Percentiles rank a stretch among this genome's conserved stretches.
These are phyloP conservation scores for Patiria miniata DNA, from an alignment of 35 echinoderm and acorn worm genomes.

Conservation along the genomic window DNA sequence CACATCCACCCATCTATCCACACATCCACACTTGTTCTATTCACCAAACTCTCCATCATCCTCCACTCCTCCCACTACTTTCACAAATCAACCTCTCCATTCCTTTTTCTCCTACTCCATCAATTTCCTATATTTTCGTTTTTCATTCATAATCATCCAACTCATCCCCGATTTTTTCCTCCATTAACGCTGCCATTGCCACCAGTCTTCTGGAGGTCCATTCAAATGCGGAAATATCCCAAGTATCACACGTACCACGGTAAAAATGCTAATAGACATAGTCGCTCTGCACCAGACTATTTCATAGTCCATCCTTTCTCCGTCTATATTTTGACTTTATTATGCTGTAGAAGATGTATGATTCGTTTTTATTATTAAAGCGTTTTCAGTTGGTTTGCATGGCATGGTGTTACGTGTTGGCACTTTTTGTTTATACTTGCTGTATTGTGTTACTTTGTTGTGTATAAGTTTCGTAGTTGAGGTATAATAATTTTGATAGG, in stretches of 20 bases:
- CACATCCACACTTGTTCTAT: not conserved
- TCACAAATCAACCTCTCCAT: too few species aligned
- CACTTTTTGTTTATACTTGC: not conserved
- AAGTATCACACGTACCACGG: slow-evolving; percentile 99
- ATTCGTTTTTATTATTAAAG: too few species aligned
- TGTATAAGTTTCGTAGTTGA: not conserved
- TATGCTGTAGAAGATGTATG: too few species aligned
- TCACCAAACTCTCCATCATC: slow-evolving; percentile 12
- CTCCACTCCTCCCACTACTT: not conserved
- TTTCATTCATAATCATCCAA: not conserved
- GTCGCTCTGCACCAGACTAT: not conserved
- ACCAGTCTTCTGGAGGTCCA: slow-evolving; percentile 95
- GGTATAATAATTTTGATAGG: too few species aligned
- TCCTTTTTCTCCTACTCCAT: too few species aligned
- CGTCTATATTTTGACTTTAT: too few species aligned
- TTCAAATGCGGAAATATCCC: slow-evolving; percentile 98
- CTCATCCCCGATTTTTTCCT: not conserved
- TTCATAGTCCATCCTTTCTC: too few species aligned
- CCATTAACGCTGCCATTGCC: slow-evolving; percentile 24
- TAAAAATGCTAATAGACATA: slow-evolving; percentile 41
- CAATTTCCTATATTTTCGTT: too few species aligned
- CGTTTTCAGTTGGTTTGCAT: not conserved
- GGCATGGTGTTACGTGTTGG: not conserved
- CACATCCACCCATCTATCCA: not conserved
- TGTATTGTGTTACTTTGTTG: not conserved